A percentile compares a stretch with the other conserved stretches of the same genome.
These are phyloP conservation scores for Struthio camelus DNA, from an alignment of 2,113 vertebrate genomes.

Conservation along the genomic window DNA sequence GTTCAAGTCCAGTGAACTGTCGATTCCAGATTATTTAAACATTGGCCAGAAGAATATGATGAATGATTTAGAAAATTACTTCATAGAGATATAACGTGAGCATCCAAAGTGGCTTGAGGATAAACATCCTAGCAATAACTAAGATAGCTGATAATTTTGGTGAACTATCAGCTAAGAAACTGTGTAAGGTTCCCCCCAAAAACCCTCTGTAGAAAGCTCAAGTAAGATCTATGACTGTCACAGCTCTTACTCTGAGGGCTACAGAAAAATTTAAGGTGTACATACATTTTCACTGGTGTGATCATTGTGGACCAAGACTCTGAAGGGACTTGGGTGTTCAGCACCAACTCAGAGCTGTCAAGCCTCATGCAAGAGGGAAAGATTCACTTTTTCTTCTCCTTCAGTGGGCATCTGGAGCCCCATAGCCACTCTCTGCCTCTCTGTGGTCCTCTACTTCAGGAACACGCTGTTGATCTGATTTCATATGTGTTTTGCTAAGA, in stretches of 20 bases:
- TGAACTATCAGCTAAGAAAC: background rate
- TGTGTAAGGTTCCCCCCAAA: fast-evolving
- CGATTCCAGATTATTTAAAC: background rate
- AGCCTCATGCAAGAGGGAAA: no score
- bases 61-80: background rate
- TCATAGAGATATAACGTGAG: background rate
- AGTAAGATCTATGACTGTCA: background rate
- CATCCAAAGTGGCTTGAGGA: background rate
- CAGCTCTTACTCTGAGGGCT: background rate
- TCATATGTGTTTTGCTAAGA: background rate
- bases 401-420: no score
- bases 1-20: background rate
- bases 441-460: no score
- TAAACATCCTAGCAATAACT: background rate
- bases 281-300: no score
- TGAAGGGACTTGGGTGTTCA: no score
- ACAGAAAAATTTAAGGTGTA: background rate
- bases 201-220: background rate
- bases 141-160: background rate
- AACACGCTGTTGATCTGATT: no score
- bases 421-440: no score
- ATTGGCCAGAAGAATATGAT: background rate
- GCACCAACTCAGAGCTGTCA: no score
- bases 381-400: no score
- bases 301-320: no score